Conservation (phyloP, 2,797 vertebrate genomes). For the Pseudopleuronectes americanus region DNA sequence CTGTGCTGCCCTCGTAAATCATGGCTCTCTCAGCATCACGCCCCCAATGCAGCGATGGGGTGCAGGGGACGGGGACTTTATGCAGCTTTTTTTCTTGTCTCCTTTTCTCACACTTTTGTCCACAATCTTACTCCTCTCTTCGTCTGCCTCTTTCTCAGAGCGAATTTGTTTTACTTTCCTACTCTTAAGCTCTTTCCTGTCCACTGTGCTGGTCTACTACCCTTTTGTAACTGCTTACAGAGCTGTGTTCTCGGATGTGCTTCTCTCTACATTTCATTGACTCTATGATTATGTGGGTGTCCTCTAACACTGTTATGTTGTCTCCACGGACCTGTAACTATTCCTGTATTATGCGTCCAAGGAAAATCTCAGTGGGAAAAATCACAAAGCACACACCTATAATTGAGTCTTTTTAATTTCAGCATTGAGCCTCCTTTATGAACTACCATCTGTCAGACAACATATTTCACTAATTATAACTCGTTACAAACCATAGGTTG, state of each 20-base stretch:
- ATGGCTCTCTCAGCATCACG: slow-evolving; percentile 65
- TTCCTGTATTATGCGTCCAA: slow-evolving; percentile 23
- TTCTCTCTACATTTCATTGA: slow-evolving; percentile 4
- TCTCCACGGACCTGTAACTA: slow-evolving; percentile 14
- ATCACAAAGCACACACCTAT: background rate
- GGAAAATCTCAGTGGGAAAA: slow-evolving; percentile 5
- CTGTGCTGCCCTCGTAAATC: slow-evolving; percentile 81
- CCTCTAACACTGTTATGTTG: slow-evolving; percentile 7
- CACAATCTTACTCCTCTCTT: slow-evolving; percentile 21
- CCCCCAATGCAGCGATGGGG: slow-evolving; percentile 46
- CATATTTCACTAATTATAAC: too few relatives aligned
- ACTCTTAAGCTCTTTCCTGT: slow-evolving; percentile 7
- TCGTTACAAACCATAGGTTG: background rate
- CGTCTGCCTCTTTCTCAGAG: background rate
- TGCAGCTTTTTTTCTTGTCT: slow-evolving; percentile 26
- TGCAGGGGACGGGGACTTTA: slow-evolving; percentile 36
- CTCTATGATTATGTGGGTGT: background rate
- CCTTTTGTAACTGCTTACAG: background rate
- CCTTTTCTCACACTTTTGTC: slow-evolving; percentile 12
- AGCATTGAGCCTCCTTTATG: too few relatives aligned
- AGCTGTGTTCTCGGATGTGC: background rate
- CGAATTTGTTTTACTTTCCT: background rate
- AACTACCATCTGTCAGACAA: too few relatives aligned
- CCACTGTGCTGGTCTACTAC: background rate
- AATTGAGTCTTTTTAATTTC: too few relatives aligned